Base-by-base conservation (phyloP, 1,140 invertebrate genomes). In the Drosophila punjabiensis region DNA sequence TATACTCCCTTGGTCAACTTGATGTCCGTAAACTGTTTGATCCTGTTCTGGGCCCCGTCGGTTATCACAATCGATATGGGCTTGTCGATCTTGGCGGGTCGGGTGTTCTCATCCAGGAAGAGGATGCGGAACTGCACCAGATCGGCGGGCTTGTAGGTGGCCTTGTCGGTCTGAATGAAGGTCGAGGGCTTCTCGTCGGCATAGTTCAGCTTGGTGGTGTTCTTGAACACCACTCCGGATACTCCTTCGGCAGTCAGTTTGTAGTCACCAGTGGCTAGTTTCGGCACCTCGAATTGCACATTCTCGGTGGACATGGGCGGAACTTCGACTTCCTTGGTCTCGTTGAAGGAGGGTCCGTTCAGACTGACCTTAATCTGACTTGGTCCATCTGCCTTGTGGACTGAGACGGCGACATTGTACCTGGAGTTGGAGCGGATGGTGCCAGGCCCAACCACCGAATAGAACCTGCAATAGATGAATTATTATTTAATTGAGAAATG, bases 81-180 rank as follows among this genome's bases (percentile, higher is more conserved):
- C 18, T 74, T 61, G 3, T 81, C 65, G 32, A 92, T 70, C 93
- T 62, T 95, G 71, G 93, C 94, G 69, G 93, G 97, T 81, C 96
- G 95, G 11, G 98, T 94, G 75, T 96, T 94, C 3, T 96, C 95
- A 92, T 97, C 96, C 28, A 98, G 93, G 30, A 97, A 95, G 35
- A 99, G 94, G n/a, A 96, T 96, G 75, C 98, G 95, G 88, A 98
- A 99, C 86, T 96, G 95, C 9, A 99, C 96, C 70, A 95, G 95
- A 86, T 97, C 95, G 13, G 96, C 96, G 1, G 98, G 98, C 92
- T 98, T 97, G 93, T 99, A 99, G 64, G 99, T 96, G 3, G 97
- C 96, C 93, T 98, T 98, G 93, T 99, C 98, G 0, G 98, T 99
- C 93, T 99, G 98, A 75, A 99, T 96, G 81, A 99, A 98, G 3